Evolutionary conservation across 2,888 invertebrate genomes (phyloP).

Genomic region (Drosophila suboccidentalis): DNA sequence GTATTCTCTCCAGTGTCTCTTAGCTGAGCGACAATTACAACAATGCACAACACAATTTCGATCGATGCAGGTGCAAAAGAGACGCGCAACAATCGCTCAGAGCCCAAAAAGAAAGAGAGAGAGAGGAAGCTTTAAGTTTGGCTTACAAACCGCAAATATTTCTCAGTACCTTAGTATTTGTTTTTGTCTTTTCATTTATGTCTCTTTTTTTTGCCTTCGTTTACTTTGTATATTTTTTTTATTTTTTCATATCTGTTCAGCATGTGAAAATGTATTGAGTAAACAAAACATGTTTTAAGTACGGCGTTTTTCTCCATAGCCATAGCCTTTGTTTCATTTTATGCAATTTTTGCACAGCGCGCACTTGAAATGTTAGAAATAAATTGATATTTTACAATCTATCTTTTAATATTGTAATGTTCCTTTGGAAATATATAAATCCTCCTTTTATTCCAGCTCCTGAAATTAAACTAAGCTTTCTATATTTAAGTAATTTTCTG

Average conservation of each 20-base stretch:
- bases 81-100: neutral
- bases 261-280: slow-evolving; percentile 66
- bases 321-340: slow-evolving; percentile 54
- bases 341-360: slow-evolving; percentile 31
- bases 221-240: slow-evolving; percentile 11
- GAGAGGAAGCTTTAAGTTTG: slow-evolving; percentile 21
- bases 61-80: slow-evolving; percentile 38
- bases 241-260: slow-evolving; percentile 13
- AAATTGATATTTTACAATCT: slow-evolving; percentile 3
- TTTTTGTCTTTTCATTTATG: slow-evolving; percentile 26
- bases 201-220: slow-evolving; percentile 7
- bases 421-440: no score
- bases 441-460: no score
- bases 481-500: neutral
- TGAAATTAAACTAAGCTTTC: no score
- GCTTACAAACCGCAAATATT: slow-evolving; percentile 64
- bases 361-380: slow-evolving; percentile 18
- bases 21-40: slow-evolving; percentile 54
- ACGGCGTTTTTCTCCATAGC: slow-evolving; percentile 43
- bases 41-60: slow-evolving; percentile 30
- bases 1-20: slow-evolving; percentile 52
- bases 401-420: neutral
- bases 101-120: neutral
- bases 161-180: slow-evolving; percentile 39
- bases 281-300: slow-evolving; percentile 58